A percentile compares a stretch with the other conserved stretches of the same genome.
These are phyloP conservation scores for Lordiphosa andalusiaca DNA, from an alignment of 2,888 invertebrate genomes.

Conservation along the genomic window DNA sequence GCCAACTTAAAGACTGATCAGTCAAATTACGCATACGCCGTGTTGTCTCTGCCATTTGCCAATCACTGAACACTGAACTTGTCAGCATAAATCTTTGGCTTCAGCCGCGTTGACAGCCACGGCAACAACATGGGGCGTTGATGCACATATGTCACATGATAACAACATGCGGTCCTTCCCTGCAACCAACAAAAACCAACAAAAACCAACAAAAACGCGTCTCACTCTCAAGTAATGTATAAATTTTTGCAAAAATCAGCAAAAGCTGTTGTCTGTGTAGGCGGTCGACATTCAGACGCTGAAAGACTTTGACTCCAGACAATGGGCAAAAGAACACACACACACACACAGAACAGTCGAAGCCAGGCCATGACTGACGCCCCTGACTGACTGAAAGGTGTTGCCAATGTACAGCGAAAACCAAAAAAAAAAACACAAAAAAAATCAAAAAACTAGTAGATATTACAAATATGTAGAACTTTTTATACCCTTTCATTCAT, in stretches of 20 bases:
- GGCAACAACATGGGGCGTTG: conserved; percentile 71
- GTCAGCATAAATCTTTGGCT: conserved; percentile 64
- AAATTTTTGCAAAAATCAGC: conserved; percentile 76
- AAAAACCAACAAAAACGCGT: conserved; percentile 37
- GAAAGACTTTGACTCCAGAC: conserved; percentile 18
- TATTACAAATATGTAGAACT: neutral
- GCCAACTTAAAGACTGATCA: conserved; percentile 57
- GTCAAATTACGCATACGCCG: conserved; percentile 72
- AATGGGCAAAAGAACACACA: conserved; percentile 26
- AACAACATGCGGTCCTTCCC: conserved; percentile 68
- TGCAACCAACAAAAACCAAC: conserved; percentile 12
- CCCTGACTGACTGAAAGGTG: conserved; percentile 66
- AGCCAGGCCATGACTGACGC: conserved; percentile 46
- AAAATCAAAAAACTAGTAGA: conserved; percentile 17
- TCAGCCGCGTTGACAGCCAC: conserved; percentile 38
- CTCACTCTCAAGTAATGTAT: conserved; percentile 54
- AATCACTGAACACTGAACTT: conserved; percentile 61
- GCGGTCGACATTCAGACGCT: conserved; percentile 45
- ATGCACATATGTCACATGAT: conserved; percentile 77
- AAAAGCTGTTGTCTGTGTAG: conserved; percentile 54
- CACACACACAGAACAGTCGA: conserved; percentile 12
- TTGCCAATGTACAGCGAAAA: conserved; percentile 69
- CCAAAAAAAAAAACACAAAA: conserved; percentile 24
- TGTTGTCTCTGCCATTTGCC: conserved; percentile 66
- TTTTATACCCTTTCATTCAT: neutral